These are phyloP conservation scores for Melanerpes aurifrons DNA, from an alignment of 2,113 vertebrate species.

Conservation along the genomic window DNA sequence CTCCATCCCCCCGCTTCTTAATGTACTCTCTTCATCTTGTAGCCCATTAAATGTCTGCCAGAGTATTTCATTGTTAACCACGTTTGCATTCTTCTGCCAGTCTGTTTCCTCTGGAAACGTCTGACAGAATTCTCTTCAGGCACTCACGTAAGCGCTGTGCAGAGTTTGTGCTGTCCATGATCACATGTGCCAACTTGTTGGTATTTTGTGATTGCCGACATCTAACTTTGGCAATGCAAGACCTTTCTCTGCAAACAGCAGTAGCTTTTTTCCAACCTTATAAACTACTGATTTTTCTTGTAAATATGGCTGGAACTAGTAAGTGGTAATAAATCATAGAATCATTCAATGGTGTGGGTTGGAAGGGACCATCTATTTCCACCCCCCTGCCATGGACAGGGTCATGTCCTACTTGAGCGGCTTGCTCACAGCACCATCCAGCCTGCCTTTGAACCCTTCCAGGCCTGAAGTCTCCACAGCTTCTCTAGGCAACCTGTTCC, in stretches of 20 bases:
- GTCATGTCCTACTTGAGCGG: too few species aligned
- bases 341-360: too few species aligned
- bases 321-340: background rate
- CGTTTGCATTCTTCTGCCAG: background rate
- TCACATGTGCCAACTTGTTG: background rate
- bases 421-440: too few species aligned
- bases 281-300: background rate
- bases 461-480: too few species aligned
- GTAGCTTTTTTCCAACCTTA: background rate
- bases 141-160: background rate
- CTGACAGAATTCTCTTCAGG: background rate
- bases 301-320: background rate
- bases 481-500: too few species aligned
- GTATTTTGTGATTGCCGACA: background rate
- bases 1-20: background rate
- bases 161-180: background rate
- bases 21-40: background rate
- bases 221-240: background rate
- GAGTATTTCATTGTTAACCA: background rate
- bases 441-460: too few species aligned
- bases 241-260: background rate
- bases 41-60: background rate
- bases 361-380: too few species aligned
- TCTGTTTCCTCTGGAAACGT: background rate
- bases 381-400: too few species aligned